Evolutionary conservation across 2,113 vertebrate genomes (phyloP).

Genomic region (Neogobius melanostomus): DNA sequence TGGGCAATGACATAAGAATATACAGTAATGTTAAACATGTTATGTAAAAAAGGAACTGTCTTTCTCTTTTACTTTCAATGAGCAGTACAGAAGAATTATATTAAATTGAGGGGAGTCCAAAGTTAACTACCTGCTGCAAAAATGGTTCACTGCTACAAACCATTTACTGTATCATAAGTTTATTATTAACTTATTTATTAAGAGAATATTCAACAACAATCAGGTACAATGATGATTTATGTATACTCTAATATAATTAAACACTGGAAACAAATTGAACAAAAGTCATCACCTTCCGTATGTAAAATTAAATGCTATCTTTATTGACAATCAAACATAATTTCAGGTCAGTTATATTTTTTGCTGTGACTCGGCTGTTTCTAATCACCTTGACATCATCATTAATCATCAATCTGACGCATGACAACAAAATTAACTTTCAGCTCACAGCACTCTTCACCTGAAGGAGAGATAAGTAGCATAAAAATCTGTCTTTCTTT

Average conservation of each 20-base stretch:
- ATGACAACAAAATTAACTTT: slow-evolving; percentile 38
- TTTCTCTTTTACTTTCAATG: not conserved
- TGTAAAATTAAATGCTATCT: not conserved
- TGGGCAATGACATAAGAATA: not conserved
- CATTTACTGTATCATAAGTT: not conserved
- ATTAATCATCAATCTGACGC: not conserved
- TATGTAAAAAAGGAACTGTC: not conserved
- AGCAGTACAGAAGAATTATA: not conserved
- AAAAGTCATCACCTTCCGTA: not conserved
- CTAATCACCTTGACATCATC: slow-evolving; percentile 22
- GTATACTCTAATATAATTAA: not conserved
- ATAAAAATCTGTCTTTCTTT: slow-evolving; percentile 6
- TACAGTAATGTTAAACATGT: not conserved
- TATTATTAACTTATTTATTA: not conserved
- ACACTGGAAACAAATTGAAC: not conserved
- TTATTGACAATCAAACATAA: not conserved
- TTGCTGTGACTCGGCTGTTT: slow-evolving; percentile 10
- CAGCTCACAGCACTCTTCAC: slow-evolving; percentile 1
- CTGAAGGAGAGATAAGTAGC: slow-evolving; percentile 22
- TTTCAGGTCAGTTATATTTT: not conserved
- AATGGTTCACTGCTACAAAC: not conserved
- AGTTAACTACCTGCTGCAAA: not conserved
- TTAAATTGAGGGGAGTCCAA: not conserved
- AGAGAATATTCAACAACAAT: not conserved
- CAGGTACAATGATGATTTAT: not conserved